Evolutionary conservation across 2,888 invertebrate species (phyloP), one percentile per base, ranked within the genome.

Genomic region (Drosophila hamatofila): DNA sequence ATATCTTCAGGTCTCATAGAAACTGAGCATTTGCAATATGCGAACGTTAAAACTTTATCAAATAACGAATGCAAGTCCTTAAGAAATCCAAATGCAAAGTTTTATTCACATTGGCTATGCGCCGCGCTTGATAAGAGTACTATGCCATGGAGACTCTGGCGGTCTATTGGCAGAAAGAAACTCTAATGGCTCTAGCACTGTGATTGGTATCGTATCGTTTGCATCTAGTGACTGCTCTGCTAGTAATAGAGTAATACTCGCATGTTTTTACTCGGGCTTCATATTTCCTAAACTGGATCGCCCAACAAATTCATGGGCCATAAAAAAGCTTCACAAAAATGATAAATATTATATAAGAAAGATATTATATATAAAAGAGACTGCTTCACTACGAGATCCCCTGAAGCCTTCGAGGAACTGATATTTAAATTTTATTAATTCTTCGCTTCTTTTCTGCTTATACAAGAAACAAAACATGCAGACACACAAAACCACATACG

Each of bases 171-270:
- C 11, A 0, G 7, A 7, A 8, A 12, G 3, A 18, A 33, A 51
- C 3, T 1, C 0, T 14, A 21, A 49, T 18, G 49, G 21, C 1
- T 49, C 33, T 12, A 33, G 25, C 9, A 65, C 58, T 35, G 5
- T 73, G 11, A 1, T 67, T 0, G 72, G 73, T 3, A 1, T 73
- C 1, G n/a, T n/a, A n/a, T n/a, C n/a, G n/a, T n/a, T n/a, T n/a
- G n/a, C n/a, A n/a, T n/a, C n/a, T n/a, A n/a, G n/a, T n/a, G n/a
- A n/a, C n/a, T n/a, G n/a, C n/a, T n/a, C n/a, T n/a, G n/a, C n/a
- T n/a, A n/a, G n/a, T n/a, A n/a, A n/a, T n/a, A n/a, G n/a, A n/a
- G n/a, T n/a, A 0, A 0, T 0, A 1, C n/a, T n/a, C n/a, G n/a
- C n/a, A n/a, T n/a, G n/a, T 49, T 0, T 69, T 16, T 14, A 64